Evolutionary conservation across 2,113 vertebrate genomes (phyloP).

Genomic region (Psilopsiagon aurifrons): DNA sequence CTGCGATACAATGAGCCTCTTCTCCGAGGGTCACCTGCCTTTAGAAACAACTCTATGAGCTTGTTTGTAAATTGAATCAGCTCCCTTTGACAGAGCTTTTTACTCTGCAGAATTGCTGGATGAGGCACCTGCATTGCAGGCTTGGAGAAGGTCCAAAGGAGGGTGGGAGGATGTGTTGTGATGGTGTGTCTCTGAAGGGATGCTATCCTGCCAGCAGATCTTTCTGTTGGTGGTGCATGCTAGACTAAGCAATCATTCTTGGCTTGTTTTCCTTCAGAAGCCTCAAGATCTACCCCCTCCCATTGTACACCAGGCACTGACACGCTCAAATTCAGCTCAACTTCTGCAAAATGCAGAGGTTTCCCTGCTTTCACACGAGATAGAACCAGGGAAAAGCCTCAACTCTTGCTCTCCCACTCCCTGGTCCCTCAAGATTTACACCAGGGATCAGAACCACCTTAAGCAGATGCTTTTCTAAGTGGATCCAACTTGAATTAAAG

Average conservation of each 20-base stretch:
- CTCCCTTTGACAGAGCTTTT: background rate
- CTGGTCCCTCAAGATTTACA: background rate
- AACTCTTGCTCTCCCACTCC: background rate
- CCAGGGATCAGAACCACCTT: background rate
- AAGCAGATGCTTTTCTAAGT: background rate
- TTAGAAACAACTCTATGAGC: constrained; percentile 16
- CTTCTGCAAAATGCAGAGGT: background rate
- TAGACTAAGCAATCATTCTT: background rate
- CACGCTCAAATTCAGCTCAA: background rate
- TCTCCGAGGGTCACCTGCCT: constrained; percentile 35
- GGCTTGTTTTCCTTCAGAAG: background rate
- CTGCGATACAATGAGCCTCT: background rate
- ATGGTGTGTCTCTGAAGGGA: constrained; percentile 26
- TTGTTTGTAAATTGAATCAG: constrained; percentile 49
- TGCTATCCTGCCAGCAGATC: constrained; percentile 47
- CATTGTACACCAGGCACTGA: background rate
- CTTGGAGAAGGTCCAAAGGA: constrained; percentile 57
- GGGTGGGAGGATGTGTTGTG: constrained; percentile 36
- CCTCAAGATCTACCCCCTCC: background rate
- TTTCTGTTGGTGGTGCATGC: background rate
- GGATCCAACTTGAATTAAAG: background rate
- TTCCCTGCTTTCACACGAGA: background rate
- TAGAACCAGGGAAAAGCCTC: background rate
- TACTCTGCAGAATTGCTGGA: constrained; percentile 20
- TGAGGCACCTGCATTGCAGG: constrained; percentile 67